Conservation (phyloP, 2,797 vertebrate genomes). For the Oreortyx pictus region DNA sequence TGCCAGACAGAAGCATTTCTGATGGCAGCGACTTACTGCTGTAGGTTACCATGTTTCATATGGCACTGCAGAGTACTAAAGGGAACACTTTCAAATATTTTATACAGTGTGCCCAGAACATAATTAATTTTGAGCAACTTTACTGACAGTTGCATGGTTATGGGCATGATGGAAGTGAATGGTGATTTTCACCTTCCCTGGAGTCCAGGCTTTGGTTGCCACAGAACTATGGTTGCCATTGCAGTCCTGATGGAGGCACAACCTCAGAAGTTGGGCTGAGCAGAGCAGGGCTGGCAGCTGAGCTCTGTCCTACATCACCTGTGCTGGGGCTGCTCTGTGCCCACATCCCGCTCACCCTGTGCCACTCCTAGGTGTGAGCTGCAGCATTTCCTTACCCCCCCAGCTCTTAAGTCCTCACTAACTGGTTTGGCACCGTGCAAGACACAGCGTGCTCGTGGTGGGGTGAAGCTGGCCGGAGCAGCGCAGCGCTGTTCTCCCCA, state of each 20-base stretch:
- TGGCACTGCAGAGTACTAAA: neutral
- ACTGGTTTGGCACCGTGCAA: neutral
- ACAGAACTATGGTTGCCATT: neutral
- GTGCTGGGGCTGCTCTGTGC: neutral
- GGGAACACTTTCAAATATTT: neutral
- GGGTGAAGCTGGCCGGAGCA: neutral
- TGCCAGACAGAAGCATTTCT: neutral
- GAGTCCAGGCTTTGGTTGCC: neutral
- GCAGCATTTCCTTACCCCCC: neutral
- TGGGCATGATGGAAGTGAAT: neutral
- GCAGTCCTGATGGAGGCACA: neutral
- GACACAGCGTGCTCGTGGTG: neutral
- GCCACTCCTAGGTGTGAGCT: neutral
- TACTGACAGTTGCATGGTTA: neutral
- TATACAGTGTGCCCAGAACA: neutral
- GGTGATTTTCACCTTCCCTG: neutral
- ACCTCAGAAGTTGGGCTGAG: fast-evolving
- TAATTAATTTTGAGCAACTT: slow-evolving; percentile 38
- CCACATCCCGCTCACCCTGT: fast-evolving
- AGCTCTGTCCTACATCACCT: fast-evolving
- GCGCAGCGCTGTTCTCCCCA: no score
- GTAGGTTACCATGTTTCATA: neutral
- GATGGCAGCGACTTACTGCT: neutral
- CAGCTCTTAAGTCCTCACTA: neutral
- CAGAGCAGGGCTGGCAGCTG: neutral